These are phyloP conservation scores for Hippocampus guttulatus DNA, from an alignment of 2,113 vertebrate species.

Conservation along the genomic window DNA sequence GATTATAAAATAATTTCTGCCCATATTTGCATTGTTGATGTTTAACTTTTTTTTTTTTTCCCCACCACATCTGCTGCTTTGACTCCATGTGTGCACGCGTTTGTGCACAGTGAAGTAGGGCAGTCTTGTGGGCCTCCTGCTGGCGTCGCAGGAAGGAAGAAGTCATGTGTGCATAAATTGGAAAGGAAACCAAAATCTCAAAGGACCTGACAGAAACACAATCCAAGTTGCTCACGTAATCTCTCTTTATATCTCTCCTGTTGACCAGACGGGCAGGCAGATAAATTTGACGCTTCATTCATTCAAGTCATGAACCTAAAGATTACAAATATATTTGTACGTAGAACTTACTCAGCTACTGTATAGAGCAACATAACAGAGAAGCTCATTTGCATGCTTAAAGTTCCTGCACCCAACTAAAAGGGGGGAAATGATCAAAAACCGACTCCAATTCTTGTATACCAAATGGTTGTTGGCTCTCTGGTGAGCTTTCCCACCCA, in stretches of 20 bases:
- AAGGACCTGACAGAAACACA: constrained; percentile 55
- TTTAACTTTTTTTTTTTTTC: constrained; percentile 6
- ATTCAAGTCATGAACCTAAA: constrained; percentile 16
- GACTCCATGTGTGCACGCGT: constrained; percentile 10
- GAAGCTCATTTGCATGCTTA: no score
- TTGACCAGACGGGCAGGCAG: constrained; percentile 23
- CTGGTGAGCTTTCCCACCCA: no score
- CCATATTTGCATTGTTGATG: neutral
- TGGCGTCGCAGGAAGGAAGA: constrained; percentile 69
- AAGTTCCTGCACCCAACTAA: no score
- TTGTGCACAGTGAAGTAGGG: constrained; percentile 29
- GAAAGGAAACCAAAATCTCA: constrained; percentile 63
- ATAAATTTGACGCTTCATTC: constrained; percentile 16
- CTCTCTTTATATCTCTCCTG: constrained; percentile 33
- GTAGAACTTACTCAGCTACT: no score
- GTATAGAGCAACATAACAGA: no score
- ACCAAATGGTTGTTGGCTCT: no score
- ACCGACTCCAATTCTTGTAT: no score
- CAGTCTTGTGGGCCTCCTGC: constrained; percentile 38
- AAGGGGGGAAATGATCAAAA: no score
- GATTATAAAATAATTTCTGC: neutral
- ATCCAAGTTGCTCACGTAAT: constrained; percentile 40
- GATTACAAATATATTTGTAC: neutral
- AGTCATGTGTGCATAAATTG: constrained; percentile 59
- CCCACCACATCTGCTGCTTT: constrained; percentile 13